Evolutionary conservation across 2,113 vertebrate genomes (phyloP).

Genomic region (Pao palembangensis): DNA sequence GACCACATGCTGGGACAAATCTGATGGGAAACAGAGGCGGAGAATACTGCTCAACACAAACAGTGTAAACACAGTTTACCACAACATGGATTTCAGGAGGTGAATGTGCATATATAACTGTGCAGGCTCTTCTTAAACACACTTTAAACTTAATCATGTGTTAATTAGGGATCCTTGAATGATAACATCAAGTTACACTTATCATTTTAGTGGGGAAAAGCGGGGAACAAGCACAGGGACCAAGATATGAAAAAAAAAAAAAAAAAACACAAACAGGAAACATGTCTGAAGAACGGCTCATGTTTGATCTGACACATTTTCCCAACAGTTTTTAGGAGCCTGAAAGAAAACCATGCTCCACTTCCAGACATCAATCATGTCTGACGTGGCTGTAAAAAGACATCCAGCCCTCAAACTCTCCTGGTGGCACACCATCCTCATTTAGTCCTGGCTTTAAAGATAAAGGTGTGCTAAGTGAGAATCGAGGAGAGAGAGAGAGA

Average conservation of each 20-base stretch:
- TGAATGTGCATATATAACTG: too few relatives aligned
- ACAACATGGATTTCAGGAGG: background rate
- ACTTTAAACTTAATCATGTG: too few relatives aligned
- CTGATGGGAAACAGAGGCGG: conserved; percentile 57
- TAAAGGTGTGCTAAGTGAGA: background rate
- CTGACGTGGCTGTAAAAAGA: background rate
- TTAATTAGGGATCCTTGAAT: too few relatives aligned
- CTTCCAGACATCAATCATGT: conserved; percentile 18
- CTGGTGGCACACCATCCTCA: too few relatives aligned
- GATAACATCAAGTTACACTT: background rate
- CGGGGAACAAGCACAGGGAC: background rate
- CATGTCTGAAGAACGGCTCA: conserved; percentile 18
- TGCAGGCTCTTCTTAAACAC: too few relatives aligned
- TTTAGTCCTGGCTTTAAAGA: conserved; percentile 1
- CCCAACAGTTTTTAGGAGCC: conserved; percentile 3
- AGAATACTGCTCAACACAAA: background rate
- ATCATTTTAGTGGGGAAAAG: background rate
- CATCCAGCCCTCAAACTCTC: background rate
- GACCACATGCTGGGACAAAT: conserved; percentile 90
- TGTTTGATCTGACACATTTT: conserved; percentile 1
- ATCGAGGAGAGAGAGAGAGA: background rate
- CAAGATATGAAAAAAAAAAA: background rate
- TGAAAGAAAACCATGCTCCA: conserved; percentile 1
- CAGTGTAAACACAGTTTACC: background rate
- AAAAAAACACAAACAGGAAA: conserved; percentile 30